Conservation (phyloP, 1,140 invertebrate species). For the Platyura marginata region DNA sequence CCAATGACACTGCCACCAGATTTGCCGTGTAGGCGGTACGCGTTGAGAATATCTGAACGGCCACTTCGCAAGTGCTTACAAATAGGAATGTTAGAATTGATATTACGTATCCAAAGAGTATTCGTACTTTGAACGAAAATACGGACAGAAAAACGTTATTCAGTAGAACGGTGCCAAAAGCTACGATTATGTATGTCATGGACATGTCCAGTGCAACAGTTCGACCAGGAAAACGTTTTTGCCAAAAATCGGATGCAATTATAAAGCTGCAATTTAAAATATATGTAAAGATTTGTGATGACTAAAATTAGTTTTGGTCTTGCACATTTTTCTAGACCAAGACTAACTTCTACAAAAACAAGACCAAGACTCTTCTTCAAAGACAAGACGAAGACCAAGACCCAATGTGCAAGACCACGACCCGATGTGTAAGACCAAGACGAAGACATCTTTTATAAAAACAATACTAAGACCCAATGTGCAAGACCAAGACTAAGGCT, state of each 20-base stretch:
- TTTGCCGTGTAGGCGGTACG: constrained; percentile 58
- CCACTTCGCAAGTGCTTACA: constrained; percentile 67
- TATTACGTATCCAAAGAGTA: constrained; percentile 72
- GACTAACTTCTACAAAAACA: no score
- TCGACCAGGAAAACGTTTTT: constrained; percentile 58
- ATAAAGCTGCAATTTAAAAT: constrained; percentile 73
- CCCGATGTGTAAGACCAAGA: no score
- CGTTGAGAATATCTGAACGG: constrained; percentile 56
- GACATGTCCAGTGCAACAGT: constrained; percentile 86
- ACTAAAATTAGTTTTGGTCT: no score
- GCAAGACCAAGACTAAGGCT: no score
- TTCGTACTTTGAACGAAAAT: constrained; percentile 62
- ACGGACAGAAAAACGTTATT: constrained; percentile 74
- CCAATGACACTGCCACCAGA: constrained; percentile 61
- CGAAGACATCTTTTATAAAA: no score
- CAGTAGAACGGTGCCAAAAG: constrained; percentile 65
- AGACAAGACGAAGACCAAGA: no score
- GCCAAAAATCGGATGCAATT: constrained; percentile 78
- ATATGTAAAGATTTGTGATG: no score
- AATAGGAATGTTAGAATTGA: constrained; percentile 65
- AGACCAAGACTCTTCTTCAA: no score
- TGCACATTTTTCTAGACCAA: no score
- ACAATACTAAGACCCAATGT: no score
- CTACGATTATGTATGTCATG: constrained; percentile 70
- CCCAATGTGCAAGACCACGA: no score